Evolutionary conservation across 1,140 invertebrate genomes (phyloP), one percentile per base, ranked within the genome.

Genomic region (Drosophila ogumai): DNA sequence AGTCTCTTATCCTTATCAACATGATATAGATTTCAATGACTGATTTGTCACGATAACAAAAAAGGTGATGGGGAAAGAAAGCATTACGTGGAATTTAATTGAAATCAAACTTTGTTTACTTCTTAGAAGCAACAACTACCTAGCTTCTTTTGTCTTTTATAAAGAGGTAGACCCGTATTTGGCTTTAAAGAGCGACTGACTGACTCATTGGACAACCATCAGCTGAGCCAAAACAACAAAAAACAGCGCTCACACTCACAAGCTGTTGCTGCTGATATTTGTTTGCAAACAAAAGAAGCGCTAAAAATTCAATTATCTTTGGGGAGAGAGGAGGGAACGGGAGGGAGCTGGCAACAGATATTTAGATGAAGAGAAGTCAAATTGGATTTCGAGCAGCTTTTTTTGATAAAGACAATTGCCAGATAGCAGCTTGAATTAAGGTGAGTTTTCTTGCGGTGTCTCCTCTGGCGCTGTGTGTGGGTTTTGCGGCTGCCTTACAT

Each of bases 221-320:
- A 76, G 74, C 74, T 76, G 74, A 76, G 54, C 28, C 15, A 52
- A 40, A 55, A 74, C 41, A 54, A 58, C 56, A 58, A 63, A 50
- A 76, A 69, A 9, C 28, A 54, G 63, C 7, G 34, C 32, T 46
- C 38, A 34, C 25, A 64, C 28, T 22, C 7, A 6, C 41, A 36
- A 50, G 50, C 66, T 72, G 61, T 64, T 76, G 63, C 41, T 59
- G 65, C 32, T 67, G 63, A 59, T 58, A 58, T 77, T 77, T 77
- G 75, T 77, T 77, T 76, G 75, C 75, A 77, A 77, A 76, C 75
- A 77, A 77, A 77, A 77, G 60, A 76, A 77, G 73, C 43, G 74
- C 63, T 68, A 55, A 68, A 76, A 77, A 77, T 61, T 76, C 75
- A 77, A 77, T 76, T 77, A 69, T 71, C 36, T 17, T 6, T 10